Conservation (phyloP, 2,888 invertebrate genomes). For the Phyto melanocephala region DNA sequence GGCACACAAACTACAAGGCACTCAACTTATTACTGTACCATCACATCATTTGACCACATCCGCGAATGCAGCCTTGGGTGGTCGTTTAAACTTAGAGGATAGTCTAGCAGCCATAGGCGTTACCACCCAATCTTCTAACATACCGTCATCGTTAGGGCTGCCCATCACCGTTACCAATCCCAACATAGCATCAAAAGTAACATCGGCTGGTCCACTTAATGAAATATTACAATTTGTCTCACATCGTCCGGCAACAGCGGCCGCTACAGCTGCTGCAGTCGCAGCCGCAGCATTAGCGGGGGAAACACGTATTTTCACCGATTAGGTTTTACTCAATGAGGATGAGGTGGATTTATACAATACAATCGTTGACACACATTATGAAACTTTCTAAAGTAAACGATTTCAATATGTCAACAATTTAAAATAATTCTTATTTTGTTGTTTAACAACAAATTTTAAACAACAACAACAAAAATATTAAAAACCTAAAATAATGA, state of each 20-base stretch:
- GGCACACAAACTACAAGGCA: constrained; percentile 46
- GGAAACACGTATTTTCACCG: constrained; percentile 66
- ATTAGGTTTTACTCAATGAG: constrained; percentile 58
- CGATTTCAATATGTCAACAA: neutral
- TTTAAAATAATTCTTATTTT: neutral
- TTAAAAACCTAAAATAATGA: constrained; percentile 29
- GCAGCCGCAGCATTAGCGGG: constrained; percentile 56
- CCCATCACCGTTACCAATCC: constrained; percentile 89
- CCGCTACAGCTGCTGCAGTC: constrained; percentile 54
- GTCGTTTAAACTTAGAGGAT: constrained; percentile 79
- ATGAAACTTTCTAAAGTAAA: constrained; percentile 49
- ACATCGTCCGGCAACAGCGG: constrained; percentile 54
- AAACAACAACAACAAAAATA: too few species aligned
- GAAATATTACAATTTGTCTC: constrained; percentile 66
- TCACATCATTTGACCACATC: constrained; percentile 42
- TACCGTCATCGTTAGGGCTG: constrained; percentile 86
- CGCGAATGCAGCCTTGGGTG: constrained; percentile 48
- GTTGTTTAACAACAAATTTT: constrained; percentile 48
- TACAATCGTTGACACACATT: constrained; percentile 49
- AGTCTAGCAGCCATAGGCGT: constrained; percentile 82
- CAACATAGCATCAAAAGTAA: constrained; percentile 82
- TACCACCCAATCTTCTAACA: constrained; percentile 79
- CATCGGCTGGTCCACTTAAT: constrained; percentile 65
- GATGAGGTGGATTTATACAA: constrained; percentile 52
- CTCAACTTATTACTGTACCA: constrained; percentile 46